Evolutionary conservation across 2,113 vertebrate genomes (phyloP).

Genomic region (Eptesicus fuscus): DNA sequence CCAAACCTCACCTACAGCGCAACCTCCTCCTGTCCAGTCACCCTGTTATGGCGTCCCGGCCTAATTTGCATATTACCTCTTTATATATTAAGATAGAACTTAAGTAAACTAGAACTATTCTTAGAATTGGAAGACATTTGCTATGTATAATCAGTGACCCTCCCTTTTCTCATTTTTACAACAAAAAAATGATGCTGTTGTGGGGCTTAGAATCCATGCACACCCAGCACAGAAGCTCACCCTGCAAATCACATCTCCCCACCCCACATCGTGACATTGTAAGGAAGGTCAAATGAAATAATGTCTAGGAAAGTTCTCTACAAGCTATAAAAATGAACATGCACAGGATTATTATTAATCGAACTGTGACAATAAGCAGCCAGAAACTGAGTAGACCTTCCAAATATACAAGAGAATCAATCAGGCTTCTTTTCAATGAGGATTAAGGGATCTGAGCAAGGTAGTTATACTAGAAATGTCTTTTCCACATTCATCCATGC

Average conservation of each 20-base stretch:
- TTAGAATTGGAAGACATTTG: background rate
- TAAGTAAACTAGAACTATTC: background rate
- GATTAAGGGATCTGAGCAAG: background rate
- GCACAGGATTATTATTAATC: background rate
- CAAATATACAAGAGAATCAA: background rate
- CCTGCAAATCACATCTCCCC: background rate
- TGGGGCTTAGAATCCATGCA: no score
- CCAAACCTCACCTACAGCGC: no score
- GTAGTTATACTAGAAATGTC: background rate
- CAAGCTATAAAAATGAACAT: constrained; percentile 15
- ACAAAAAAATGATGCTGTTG: background rate
- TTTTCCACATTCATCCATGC: background rate
- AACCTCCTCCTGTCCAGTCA: no score
- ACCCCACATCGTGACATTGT: background rate
- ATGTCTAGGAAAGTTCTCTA: constrained; percentile 12
- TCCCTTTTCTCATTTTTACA: background rate
- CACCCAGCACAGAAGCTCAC: no score
- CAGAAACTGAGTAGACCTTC: background rate
- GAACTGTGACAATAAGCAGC: background rate
- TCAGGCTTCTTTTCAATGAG: background rate
- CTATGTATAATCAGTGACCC: background rate
- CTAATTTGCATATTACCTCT: no score
- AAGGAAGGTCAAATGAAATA: constrained; percentile 42
- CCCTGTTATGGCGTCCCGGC: no score
- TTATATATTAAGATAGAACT: background rate